phyloP scores from a whole-genome alignment of 2,888 invertebrate genomes.

The Clanis bilineata region DNA sequence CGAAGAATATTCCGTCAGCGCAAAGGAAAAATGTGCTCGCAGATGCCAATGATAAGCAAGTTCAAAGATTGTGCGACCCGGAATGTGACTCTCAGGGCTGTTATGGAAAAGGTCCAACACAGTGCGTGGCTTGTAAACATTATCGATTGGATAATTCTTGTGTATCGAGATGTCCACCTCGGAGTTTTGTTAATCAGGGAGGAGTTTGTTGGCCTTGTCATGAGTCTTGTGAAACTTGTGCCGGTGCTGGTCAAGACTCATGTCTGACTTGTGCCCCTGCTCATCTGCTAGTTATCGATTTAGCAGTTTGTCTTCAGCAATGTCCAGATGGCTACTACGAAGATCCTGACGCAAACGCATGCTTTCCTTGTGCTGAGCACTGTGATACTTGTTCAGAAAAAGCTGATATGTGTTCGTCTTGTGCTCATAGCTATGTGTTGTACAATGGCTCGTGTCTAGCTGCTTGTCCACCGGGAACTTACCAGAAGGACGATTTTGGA shows the following conservation, averaged over 20 bases:
- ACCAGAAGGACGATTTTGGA: conserved; percentile 93
- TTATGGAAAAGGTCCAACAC: conserved; percentile 91
- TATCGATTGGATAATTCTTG: conserved; percentile 92
- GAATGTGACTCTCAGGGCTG: conserved; percentile 94
- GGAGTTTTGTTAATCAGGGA: conserved; percentile 91
- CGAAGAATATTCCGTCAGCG: conserved; percentile 84
- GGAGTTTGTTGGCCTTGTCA: conserved; percentile 93
- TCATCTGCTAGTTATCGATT: conserved; percentile 90
- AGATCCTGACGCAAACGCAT: conserved; percentile 89
- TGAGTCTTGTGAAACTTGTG: conserved; percentile 94
- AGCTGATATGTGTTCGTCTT: conserved; percentile 92
- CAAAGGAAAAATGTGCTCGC: conserved; percentile 83
- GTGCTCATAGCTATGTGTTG: conserved; percentile 93
- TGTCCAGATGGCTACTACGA: conserved; percentile 95
- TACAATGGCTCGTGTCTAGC: conserved; percentile 92
- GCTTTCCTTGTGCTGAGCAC: conserved; percentile 93
- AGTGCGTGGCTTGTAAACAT: conserved; percentile 91
- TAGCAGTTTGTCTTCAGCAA: conserved; percentile 92
- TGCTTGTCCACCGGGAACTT: conserved; percentile 91
- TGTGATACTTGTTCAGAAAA: conserved; percentile 93
- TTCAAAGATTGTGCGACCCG: conserved; percentile 88
- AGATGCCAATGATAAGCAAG: conserved; percentile 83
- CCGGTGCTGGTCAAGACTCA: conserved; percentile 93
- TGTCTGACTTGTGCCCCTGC: conserved; percentile 93
- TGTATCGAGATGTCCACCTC: conserved; percentile 91